Conservation (phyloP, 1,140 invertebrate species). For the Plectrocnemia conspersa region DNA sequence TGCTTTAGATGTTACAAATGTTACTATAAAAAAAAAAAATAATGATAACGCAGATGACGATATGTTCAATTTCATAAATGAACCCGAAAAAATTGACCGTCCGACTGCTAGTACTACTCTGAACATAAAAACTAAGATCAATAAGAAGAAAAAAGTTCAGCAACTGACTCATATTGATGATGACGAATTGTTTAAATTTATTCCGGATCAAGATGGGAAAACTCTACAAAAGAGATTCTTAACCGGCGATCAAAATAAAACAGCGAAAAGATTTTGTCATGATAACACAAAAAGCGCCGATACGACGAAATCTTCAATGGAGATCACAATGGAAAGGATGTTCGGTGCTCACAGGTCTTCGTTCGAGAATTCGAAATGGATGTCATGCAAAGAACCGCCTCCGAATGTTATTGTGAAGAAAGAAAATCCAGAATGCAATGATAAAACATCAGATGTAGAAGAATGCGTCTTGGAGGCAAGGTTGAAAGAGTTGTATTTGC, state of each 20-base stretch:
- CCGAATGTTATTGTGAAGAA: not conserved
- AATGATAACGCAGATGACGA: not conserved
- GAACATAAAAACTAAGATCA: not conserved
- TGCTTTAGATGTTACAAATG: not conserved
- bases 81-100: not conserved
- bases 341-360: too few relatives aligned
- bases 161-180: not conserved
- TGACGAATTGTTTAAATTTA: constrained; percentile 12
- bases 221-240: not conserved
- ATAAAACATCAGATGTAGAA: not conserved
- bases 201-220: constrained; percentile 1
- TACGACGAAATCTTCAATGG: not conserved
- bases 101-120: not conserved
- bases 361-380: not conserved
- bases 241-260: not conserved
- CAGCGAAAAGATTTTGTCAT: not conserved
- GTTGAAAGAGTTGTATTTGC: constrained; percentile 26
- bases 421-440: not conserved
- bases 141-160: not conserved
- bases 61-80: constrained; percentile 10
- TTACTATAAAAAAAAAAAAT: not conserved
- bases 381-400: constrained; percentile 12
- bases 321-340: too few relatives aligned
- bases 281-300: not conserved
- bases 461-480: constrained; percentile 11